A percentile compares a stretch with the other conserved stretches of the same genome.
Conservation (phyloP, 2,888 invertebrate genomes). For the Xestia rhomboidea region DNA sequence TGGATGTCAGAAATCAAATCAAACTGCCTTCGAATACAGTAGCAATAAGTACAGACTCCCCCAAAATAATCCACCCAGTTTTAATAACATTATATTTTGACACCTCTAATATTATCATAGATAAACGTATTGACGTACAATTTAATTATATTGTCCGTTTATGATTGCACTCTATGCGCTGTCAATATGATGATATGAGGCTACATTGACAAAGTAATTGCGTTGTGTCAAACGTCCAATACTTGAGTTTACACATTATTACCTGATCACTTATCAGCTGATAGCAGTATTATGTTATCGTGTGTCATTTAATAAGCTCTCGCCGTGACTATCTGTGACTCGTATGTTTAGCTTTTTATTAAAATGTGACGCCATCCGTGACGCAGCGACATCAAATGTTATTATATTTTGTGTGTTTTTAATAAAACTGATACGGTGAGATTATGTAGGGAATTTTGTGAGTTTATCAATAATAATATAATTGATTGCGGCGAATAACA, state of each 20-base stretch:
- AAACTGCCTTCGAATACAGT: neutral
- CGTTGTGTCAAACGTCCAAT: conserved; percentile 64
- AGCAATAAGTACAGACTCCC: conserved; percentile 35
- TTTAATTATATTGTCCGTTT: conserved; percentile 63
- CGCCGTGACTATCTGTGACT: conserved; percentile 61
- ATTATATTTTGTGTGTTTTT: conserved; percentile 70
- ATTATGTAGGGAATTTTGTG: conserved; percentile 50
- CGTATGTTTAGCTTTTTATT: conserved; percentile 69
- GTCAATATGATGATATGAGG: conserved; percentile 43
- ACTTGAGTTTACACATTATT: conserved; percentile 72
- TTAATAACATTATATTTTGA: conserved; percentile 51
- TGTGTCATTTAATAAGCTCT: conserved; percentile 71
- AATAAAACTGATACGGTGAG: conserved; percentile 67
- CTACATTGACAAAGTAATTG: conserved; percentile 60
- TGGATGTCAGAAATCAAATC: conserved; percentile 1
- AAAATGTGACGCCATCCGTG: conserved; percentile 71
- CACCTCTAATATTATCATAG: conserved; percentile 52
- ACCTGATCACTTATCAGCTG: conserved; percentile 71
- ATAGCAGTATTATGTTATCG: conserved; percentile 68
- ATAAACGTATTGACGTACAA: conserved; percentile 55
- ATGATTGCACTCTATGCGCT: conserved; percentile 47
- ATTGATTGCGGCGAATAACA: conserved; percentile 58
- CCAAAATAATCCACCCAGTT: conserved; percentile 38
- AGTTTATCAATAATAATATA: conserved; percentile 64
- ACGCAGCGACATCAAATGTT: conserved; percentile 65